These are phyloP conservation scores for Drosophila erecta DNA, from an alignment of 1,140 invertebrate genomes.

Conservation along the genomic window DNA sequence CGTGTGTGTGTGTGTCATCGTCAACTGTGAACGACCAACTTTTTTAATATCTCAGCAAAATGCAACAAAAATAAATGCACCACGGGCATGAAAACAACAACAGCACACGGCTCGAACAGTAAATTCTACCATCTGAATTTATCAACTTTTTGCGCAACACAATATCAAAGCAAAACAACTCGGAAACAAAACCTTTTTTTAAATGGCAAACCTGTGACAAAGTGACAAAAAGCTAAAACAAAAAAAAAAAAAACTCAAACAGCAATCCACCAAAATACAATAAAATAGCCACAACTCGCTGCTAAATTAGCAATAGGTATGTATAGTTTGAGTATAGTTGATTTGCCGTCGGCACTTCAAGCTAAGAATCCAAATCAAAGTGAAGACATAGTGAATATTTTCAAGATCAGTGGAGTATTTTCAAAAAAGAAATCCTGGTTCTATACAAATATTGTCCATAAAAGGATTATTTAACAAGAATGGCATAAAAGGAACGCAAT, in stretches of 20 bases:
- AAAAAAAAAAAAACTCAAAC: neutral
- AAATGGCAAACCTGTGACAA: conserved; percentile 15
- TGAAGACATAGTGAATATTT: neutral
- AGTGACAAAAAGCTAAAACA: neutral
- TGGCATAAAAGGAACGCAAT: too few species aligned
- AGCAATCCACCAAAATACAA: conserved; percentile 14
- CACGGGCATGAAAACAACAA: conserved; percentile 22
- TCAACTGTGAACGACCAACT: conserved; percentile 36
- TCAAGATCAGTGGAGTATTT: neutral
- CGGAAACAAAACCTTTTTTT: conserved; percentile 11
- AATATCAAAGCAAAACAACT: neutral
- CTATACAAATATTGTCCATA: too few species aligned
- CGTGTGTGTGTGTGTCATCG: conserved; percentile 23
- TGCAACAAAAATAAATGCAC: conserved; percentile 25
- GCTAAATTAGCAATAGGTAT: conserved; percentile 19
- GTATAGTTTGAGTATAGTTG: conserved; percentile 4
- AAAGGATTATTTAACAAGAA: too few species aligned
- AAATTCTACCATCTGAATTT: neutral
- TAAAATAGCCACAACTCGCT: neutral
- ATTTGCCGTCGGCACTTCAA: conserved; percentile 27
- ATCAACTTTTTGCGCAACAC: neutral
- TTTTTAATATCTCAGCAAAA: conserved; percentile 32
- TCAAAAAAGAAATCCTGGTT: neutral
- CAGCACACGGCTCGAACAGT: neutral
- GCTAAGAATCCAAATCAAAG: neutral